Evolutionary conservation across 2,113 vertebrate species (phyloP).

Genomic region (Haemorhous mexicanus): DNA sequence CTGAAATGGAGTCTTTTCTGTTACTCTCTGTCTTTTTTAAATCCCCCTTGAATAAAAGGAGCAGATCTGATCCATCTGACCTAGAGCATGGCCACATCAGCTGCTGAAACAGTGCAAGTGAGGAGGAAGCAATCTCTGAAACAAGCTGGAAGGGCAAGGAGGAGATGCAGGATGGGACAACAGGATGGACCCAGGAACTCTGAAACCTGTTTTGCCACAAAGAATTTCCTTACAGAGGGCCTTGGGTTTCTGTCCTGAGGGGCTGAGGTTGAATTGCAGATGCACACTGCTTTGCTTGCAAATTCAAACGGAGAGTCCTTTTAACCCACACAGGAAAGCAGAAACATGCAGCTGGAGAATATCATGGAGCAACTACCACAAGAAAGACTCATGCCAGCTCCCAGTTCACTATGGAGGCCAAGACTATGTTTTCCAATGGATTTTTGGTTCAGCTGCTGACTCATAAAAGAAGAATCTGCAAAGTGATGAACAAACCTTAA

Average conservation of each 20-base stretch:
- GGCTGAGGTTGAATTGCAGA: not conserved
- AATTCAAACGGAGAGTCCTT: not conserved
- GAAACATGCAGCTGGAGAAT: not conserved
- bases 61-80: not conserved
- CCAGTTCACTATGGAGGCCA: not conserved
- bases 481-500: not conserved
- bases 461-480: not conserved
- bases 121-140: not conserved
- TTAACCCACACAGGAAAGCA: not conserved
- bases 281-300: not conserved
- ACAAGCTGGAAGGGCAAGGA: not conserved
- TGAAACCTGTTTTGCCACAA: not conserved
- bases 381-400: not conserved
- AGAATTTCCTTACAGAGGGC: not conserved
- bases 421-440: not conserved
- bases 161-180: not conserved
- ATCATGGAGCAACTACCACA: not conserved
- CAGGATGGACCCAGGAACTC: not conserved
- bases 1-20: not conserved
- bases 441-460: not conserved
- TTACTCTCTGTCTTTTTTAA: not conserved
- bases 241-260: not conserved
- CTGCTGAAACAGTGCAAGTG: not conserved
- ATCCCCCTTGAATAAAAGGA: not conserved
- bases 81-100: not conserved